These are phyloP conservation scores for Brachionus calyciflorus DNA, from an alignment of 1,140 invertebrate genomes.

Conservation along the genomic window DNA sequence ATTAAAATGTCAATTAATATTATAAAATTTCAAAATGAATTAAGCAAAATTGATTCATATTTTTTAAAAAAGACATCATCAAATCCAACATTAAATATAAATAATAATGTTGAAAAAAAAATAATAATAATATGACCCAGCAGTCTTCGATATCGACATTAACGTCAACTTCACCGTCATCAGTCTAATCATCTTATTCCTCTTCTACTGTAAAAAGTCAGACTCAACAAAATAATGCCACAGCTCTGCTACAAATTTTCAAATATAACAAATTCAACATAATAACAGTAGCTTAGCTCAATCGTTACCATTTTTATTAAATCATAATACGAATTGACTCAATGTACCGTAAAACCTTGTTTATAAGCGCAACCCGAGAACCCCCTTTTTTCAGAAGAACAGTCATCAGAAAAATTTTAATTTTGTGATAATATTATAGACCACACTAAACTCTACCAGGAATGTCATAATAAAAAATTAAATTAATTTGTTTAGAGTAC, in stretches of 20 bases:
- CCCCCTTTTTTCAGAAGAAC: no score
- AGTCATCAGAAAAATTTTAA: no score
- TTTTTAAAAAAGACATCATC: neutral
- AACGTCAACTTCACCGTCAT: neutral
- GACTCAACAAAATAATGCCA: neutral
- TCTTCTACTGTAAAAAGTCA: neutral
- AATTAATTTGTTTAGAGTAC: no score
- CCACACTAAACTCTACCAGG: no score
- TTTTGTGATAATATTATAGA: no score
- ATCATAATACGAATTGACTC: neutral
- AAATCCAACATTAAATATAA: neutral
- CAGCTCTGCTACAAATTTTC: neutral
- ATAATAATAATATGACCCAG: neutral
- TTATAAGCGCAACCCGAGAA: no score
- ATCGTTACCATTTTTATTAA: slow-evolving; percentile 16
- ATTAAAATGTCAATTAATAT: slow-evolving; percentile 26
- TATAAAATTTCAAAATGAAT: slow-evolving; percentile 35
- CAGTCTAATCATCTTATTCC: neutral
- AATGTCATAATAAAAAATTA: no score
- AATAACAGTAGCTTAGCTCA: neutral
- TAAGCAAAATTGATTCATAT: slow-evolving; percentile 20
- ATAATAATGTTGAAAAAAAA: neutral
- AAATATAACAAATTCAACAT: slow-evolving; percentile 2
- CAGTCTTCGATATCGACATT: neutral
- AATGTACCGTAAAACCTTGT: no score